A percentile compares a stretch with the other conserved stretches of the same genome.
Evolutionary conservation across 1,140 invertebrate species (phyloP).

Genomic region (Cyrtorhinus lividipennis): DNA sequence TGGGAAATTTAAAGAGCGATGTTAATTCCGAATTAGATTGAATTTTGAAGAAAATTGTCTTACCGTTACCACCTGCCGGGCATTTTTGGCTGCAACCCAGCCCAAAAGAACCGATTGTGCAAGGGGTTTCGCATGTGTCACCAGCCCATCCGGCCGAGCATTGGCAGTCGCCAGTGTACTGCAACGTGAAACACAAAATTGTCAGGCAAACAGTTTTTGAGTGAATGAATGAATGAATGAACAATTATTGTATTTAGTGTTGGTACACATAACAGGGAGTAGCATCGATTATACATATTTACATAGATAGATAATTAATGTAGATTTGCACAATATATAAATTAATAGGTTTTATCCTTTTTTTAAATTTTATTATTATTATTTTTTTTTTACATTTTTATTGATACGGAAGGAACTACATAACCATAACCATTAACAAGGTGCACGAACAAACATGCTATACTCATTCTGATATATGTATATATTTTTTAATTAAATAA

Average conservation of each 20-base stretch:
- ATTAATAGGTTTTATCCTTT: background rate
- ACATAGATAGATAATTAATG: background rate
- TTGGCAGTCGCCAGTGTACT: conserved; percentile 57
- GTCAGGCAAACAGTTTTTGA: too few species aligned
- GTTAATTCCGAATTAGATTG: too few species aligned
- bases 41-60: too few species aligned
- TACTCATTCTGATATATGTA: background rate
- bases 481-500: background rate
- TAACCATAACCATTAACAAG: too few species aligned
- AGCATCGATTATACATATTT: background rate
- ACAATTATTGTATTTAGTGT: too few species aligned
- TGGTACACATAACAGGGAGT: background rate
- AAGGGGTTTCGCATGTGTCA: conserved; percentile 53
- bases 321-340: background rate
- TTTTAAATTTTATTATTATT: background rate
- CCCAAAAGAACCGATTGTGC: conserved; percentile 63
- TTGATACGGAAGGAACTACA: too few species aligned
- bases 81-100: conserved; percentile 66
- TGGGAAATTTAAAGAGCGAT: too few species aligned
- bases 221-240: too few species aligned
- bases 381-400: background rate
- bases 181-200: too few species aligned
- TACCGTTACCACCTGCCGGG: conserved; percentile 45
- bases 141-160: conserved; percentile 78
- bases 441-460: background rate